Evolutionary conservation across 2,888 invertebrate genomes (phyloP), one percentile per base, ranked within the genome.

Genomic region (Sphecodes monilicornis): DNA sequence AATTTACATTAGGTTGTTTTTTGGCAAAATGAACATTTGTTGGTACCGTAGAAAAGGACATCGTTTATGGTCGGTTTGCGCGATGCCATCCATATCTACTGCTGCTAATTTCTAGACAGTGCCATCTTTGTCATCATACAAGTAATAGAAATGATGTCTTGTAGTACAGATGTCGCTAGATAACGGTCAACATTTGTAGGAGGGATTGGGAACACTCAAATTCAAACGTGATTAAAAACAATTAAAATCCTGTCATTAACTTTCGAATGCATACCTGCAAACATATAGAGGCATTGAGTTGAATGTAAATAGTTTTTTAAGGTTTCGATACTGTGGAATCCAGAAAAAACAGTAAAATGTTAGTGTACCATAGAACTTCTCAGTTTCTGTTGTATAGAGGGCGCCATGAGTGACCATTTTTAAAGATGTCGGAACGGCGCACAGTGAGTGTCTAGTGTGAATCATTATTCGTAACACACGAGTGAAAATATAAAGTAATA

Each of bases 111-210:
- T 46, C n/a, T n/a, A n/a, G 26, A 29, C 4, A 60, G 29, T 13
- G 60, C 60, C 60, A 60, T 13, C 36, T 74, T 26, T 1, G 32
- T 68, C 75, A 82, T 22, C 72, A n/a, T 3, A 11, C 3, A 69
- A 64, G 22, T 57, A 39, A 16, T 29, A 16, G 26, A 74, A 41
- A 13, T 32, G 0, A 3, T 3, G 1, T 1, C 2, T 11, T 1
- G 0, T 1, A 5, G 1, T 4, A 11, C 16, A 83, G 85, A 84
- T 84, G 85, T 84, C 84, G 57, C 83, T 66, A 83, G 26, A 66
- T 41, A 66, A 66, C 26, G 29, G 18, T n/a, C 16, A n/a, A 41
- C 29, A 57, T 13, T 41, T 22, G 16, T 18, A 32, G 50, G 4
- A 32, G 41, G 50, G 4, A 32, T 8, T 3, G 64, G 8, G 29